Evolutionary conservation across 2,797 vertebrate genomes (phyloP).

Genomic region (Hydrocynus forskahlii): DNA sequence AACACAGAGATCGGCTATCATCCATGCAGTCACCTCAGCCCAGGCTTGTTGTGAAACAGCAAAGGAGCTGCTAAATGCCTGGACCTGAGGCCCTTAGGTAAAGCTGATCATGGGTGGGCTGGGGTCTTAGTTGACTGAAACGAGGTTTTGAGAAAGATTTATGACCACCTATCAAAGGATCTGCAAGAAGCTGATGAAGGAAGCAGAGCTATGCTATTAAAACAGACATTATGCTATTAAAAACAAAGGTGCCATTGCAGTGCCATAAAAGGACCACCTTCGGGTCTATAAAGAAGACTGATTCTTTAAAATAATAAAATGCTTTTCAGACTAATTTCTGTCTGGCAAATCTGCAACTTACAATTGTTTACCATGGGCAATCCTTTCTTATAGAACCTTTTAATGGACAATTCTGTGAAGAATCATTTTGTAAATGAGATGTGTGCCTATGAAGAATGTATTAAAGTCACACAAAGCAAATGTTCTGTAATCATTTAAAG

Average conservation of each 20-base stretch:
- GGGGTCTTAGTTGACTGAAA: neutral
- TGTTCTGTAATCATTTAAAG: too few relatives aligned
- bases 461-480: too few relatives aligned
- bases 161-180: constrained; percentile 27
- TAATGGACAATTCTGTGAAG: too few relatives aligned
- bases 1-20: constrained; percentile 23
- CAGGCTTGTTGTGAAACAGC: constrained; percentile 5
- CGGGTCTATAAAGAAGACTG: neutral
- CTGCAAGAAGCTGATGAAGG: constrained; percentile 22
- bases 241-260: neutral
- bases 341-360: neutral
- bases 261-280: neutral
- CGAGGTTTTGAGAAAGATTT: constrained; percentile 18
- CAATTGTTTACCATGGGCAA: neutral
- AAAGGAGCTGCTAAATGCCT: constrained; percentile 37
- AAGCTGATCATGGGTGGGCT: constrained; percentile 27
- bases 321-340: neutral
- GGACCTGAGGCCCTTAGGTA: neutral
- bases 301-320: neutral
- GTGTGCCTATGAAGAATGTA: too few relatives aligned
- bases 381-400: neutral
- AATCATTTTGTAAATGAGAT: too few relatives aligned
- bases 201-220: neutral
- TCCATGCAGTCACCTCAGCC: constrained; percentile 15
- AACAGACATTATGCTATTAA: too few relatives aligned